These are phyloP conservation scores for Nasua narica DNA, from an alignment of 2,797 vertebrate species.

Conservation along the genomic window DNA sequence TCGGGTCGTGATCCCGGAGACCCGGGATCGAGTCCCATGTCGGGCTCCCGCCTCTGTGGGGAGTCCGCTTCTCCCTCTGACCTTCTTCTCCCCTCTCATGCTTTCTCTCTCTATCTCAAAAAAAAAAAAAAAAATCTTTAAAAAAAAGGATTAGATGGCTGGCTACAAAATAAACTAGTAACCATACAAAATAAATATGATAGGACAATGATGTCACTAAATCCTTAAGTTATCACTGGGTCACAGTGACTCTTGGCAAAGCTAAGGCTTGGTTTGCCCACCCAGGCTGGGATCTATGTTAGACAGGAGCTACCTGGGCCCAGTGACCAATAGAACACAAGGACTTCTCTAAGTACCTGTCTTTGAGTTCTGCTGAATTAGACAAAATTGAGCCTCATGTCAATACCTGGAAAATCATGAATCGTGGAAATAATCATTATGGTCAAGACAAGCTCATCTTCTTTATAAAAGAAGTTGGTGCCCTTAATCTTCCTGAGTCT, in stretches of 20 bases:
- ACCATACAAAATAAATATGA: neutral
- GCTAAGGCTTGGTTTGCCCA: neutral
- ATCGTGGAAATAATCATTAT: neutral
- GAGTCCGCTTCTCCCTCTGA: no score
- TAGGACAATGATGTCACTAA: neutral
- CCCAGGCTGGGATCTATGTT: neutral
- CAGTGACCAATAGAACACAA: fast-evolving
- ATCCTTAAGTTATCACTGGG: neutral
- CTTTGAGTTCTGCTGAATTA: neutral
- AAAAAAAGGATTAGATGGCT: neutral
- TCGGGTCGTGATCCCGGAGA: no score
- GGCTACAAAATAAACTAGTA: neutral
- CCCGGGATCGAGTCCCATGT: no score
- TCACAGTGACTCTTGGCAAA: neutral
- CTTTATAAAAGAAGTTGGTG: neutral
- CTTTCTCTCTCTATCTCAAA: no score
- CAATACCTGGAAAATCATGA: neutral
- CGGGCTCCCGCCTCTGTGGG: no score
- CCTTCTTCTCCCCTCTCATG: no score
- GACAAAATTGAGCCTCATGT: neutral
- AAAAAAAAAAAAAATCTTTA: no score
- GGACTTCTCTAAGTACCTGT: fast-evolving
- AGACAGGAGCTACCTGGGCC: neutral
- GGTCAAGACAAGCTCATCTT: neutral
- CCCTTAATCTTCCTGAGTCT: neutral